Evolutionary conservation across 1,140 invertebrate species (phyloP).

Genomic region (Drosophila chauvacae): DNA sequence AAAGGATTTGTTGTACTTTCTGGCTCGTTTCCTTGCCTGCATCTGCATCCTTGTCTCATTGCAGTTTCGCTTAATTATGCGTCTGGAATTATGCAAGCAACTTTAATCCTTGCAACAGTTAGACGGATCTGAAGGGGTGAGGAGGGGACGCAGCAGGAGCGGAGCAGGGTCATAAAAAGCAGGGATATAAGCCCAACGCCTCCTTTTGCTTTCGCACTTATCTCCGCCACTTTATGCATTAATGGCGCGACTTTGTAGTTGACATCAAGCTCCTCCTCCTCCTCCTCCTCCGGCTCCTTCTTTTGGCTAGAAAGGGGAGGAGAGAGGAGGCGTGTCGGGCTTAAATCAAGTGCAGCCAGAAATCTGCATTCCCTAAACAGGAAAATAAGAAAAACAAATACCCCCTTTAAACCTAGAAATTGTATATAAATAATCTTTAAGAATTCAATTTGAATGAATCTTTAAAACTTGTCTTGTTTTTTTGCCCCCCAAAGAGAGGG

Average conservation of each 20-base stretch:
- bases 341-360: slow-evolving; percentile 49
- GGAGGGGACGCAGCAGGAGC: not conserved
- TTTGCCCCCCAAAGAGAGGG: not conserved
- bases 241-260: slow-evolving; percentile 63
- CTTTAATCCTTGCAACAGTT: slow-evolving; percentile 69
- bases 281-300: not conserved
- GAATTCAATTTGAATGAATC: no score
- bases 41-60: not conserved
- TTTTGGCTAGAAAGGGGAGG: not conserved
- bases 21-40: not conserved
- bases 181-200: slow-evolving; percentile 39
- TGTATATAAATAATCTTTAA: not conserved
- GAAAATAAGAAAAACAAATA: slow-evolving; percentile 12
- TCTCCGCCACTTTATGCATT: slow-evolving; percentile 71
- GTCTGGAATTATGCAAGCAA: slow-evolving; percentile 70
- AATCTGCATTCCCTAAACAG: slow-evolving; percentile 11
- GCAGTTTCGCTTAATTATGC: slow-evolving; percentile 63
- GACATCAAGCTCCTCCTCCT: slow-evolving; percentile 22
- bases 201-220: slow-evolving; percentile 40
- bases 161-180: slow-evolving; percentile 27
- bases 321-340: slow-evolving; percentile 23
- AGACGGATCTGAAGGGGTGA: slow-evolving; percentile 7
- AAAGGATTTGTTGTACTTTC: not conserved
- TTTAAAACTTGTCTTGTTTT: not conserved
- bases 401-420: not conserved